Conservation (phyloP, 1,140 invertebrate species). For the Achroia grisella region DNA sequence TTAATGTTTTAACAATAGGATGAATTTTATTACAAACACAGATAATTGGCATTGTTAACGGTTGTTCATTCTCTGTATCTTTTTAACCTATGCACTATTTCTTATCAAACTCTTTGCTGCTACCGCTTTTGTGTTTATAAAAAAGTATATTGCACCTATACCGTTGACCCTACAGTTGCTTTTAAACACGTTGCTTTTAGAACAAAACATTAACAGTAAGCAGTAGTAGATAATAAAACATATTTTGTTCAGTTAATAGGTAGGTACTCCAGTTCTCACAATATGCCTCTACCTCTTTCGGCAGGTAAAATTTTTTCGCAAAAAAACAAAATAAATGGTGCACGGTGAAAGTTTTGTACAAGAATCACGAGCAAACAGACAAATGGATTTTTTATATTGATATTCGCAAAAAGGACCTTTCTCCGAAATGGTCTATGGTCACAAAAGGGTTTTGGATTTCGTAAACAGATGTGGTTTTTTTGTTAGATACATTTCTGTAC, state of each 20-base stretch:
- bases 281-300: constrained; percentile 38
- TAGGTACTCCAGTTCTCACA: constrained; percentile 21
- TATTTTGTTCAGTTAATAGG: constrained; percentile 4
- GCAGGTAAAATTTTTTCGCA: constrained; percentile 43
- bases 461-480: constrained; percentile 52
- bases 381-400: constrained; percentile 40
- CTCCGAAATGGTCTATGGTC: constrained; percentile 34
- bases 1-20: too few relatives aligned
- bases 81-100: too few relatives aligned
- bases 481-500: neutral
- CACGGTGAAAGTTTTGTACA: constrained; percentile 53
- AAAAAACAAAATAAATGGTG: constrained; percentile 25
- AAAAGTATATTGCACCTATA: neutral
- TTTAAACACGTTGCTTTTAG: neutral
- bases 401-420: constrained; percentile 43
- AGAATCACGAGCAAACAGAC: constrained; percentile 34
- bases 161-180: neutral
- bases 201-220: constrained; percentile 1
- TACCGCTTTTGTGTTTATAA: too few relatives aligned
- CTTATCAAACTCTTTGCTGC: too few relatives aligned
- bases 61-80: too few relatives aligned
- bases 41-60: too few relatives aligned
- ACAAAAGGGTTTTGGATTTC: constrained; percentile 69
- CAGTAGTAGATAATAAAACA: constrained; percentile 4
- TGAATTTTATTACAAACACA: too few relatives aligned